phyloP scores from a whole-genome alignment of 2,888 invertebrate genomes.

The Digitonthophagus gazella region DNA sequence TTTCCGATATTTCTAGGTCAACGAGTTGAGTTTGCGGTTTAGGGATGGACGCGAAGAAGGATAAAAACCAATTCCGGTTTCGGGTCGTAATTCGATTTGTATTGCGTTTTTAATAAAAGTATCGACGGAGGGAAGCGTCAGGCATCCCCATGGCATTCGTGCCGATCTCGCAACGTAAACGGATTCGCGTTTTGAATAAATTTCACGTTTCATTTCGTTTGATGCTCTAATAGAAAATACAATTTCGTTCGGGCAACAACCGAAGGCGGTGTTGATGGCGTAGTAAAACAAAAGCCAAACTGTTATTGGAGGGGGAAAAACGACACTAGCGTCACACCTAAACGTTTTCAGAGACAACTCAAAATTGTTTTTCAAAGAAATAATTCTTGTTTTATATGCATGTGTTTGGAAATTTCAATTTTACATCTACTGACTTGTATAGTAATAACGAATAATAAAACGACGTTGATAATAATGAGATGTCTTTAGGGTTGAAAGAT shows the following conservation, averaged over 20 bases:
- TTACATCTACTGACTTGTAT: no score
- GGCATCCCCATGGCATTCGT: background rate
- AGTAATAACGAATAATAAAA: no score
- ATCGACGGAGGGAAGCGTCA: background rate
- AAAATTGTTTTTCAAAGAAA: no score
- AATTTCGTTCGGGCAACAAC: slow-evolving; percentile 21
- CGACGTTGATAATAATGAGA: no score
- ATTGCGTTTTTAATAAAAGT: background rate
- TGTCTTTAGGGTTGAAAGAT: no score
- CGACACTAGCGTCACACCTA: background rate
- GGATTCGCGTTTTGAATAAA: slow-evolving; percentile 24
- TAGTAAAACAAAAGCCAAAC: slow-evolving; percentile 26
- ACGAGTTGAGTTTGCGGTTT: background rate
- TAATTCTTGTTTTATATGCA: no score
- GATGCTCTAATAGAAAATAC: slow-evolving; percentile 28
- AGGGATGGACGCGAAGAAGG: background rate
- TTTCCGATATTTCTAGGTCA: background rate
- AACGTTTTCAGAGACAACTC: no score
- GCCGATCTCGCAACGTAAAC: slow-evolving; percentile 20
- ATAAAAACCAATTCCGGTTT: background rate
- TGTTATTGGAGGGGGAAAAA: background rate
- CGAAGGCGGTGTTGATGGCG: slow-evolving; percentile 26
- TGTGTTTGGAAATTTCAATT: no score
- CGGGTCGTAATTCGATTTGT: background rate
- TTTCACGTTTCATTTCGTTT: slow-evolving; percentile 25